phyloP scores from a whole-genome alignment of 2,797 vertebrate genomes.

The Sebastes hubbsi region DNA sequence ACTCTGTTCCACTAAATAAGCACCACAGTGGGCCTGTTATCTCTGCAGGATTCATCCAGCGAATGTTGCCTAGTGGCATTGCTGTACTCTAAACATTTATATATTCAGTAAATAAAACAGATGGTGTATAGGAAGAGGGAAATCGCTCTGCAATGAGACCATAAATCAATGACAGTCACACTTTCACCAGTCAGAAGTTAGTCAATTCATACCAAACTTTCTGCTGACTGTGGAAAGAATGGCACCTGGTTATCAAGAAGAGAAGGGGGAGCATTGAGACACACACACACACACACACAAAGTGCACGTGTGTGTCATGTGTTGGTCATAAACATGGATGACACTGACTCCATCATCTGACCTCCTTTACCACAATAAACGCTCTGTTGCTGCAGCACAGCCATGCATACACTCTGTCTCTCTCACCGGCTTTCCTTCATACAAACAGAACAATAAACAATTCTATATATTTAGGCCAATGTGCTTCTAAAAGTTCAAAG shows the following conservation, averaged over 20 bases:
- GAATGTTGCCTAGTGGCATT: neutral
- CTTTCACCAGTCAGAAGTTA: conserved; percentile 4
- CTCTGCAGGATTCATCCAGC: neutral
- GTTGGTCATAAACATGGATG: conserved; percentile 46
- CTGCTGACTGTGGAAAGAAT: conserved; percentile 16
- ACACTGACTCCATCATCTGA: conserved; percentile 35
- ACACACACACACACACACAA: neutral
- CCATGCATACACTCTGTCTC: neutral
- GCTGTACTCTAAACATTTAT: neutral
- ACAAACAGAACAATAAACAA: neutral
- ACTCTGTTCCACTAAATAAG: conserved; percentile 4
- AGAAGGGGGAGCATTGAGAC: neutral
- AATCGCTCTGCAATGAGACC: neutral
- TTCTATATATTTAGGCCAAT: neutral
- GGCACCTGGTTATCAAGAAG: neutral
- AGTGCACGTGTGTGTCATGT: conserved; percentile 41
- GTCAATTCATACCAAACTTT: neutral
- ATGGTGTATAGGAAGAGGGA: neutral
- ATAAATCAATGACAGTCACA: conserved; percentile 28
- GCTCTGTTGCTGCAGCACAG: neutral
- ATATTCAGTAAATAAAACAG: neutral
- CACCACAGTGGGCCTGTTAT: neutral
- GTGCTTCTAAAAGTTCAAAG: neutral
- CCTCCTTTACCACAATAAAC: conserved; percentile 34
- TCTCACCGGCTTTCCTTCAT: neutral